Evolutionary conservation across 1,140 invertebrate species (phyloP), one percentile per base, ranked within the genome.

Genomic region (Eufriesea mexicana): DNA sequence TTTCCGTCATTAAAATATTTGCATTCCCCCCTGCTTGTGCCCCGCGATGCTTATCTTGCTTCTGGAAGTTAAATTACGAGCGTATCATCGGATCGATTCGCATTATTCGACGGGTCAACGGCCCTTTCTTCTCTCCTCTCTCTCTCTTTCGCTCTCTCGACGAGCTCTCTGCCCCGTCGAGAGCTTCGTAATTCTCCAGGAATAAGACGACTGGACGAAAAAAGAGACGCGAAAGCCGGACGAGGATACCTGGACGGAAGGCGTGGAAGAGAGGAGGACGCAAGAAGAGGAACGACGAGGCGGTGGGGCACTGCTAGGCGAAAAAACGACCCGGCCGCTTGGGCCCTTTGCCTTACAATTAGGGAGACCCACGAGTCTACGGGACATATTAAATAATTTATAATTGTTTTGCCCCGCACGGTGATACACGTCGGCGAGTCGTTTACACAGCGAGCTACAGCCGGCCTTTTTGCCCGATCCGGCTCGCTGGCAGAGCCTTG

Each of bases 321-420:
- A 90, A 89, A 91, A 91, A 90, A 91, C 67, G 57, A 68, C 51
- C 75, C 67, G 85, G 49, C 73, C 68, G 55, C 59, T 67, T 42
- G 83, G 83, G 61, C 73, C 84, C 81, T 91, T 92, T 88, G 89
- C 83, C 82, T 93, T 91, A 90, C 90, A 92, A 92, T 93, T 92
- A 93, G 87, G 87, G 61, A 88, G 84, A 79, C 54, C 78, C 86
- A 84, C 83, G 85, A 76, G 81, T 80, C 85, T 66, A 80, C 82
- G 79, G 84, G 89, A 90, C 84, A 92, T 91, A 92, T 92, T 92
- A 88, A 92, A 93, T 93, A 91, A 92, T 93, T 91, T 92, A 92
- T 92, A 92, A 92, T 92, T 92, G 92, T 92, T 92, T 92, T 92
- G 90, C 89, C 83, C 86, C 49, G 47, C 71, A 72, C 66, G 85